Percentiles rank a stretch among this genome's conserved stretches.
Conservation (phyloP, 2,113 vertebrate species). For the Pseudopodoces humilis region DNA sequence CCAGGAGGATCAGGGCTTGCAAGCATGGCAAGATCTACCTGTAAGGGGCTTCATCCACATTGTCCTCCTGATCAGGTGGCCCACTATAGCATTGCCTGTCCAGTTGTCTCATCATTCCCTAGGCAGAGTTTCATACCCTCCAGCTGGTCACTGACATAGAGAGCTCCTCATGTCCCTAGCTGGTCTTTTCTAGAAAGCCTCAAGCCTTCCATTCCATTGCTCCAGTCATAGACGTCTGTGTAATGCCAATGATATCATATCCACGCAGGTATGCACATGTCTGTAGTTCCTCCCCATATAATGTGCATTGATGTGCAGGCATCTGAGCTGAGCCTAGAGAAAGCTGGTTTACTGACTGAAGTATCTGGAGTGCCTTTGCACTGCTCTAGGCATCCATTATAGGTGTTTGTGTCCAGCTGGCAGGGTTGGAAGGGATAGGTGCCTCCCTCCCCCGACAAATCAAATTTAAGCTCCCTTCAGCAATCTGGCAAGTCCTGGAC, state of each 20-base stretch:
- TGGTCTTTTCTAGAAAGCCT: background rate
- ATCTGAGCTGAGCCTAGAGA: background rate
- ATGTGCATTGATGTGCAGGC: background rate
- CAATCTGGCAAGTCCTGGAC: background rate
- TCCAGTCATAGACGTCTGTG: background rate
- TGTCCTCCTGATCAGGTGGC: rapidly evolving
- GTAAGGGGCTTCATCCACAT: background rate
- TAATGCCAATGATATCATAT: background rate
- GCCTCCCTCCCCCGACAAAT: background rate
- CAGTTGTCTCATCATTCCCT: background rate
- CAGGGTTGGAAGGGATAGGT: background rate
- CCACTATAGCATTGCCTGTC: background rate
- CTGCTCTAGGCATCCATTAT: background rate
- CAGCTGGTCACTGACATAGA: background rate
- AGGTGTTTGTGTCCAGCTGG: background rate
- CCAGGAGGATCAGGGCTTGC: background rate
- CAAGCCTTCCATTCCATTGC: background rate
- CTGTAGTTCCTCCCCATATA: background rate
- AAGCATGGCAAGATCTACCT: background rate
- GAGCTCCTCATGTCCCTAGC: background rate
- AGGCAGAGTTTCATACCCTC: background rate
- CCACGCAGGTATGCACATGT: background rate
- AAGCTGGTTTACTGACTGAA: background rate
- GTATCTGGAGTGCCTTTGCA: background rate
- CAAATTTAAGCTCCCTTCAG: background rate